Evolutionary conservation across 2,113 vertebrate genomes (phyloP).

Genomic region (Loxodonta africana): DNA sequence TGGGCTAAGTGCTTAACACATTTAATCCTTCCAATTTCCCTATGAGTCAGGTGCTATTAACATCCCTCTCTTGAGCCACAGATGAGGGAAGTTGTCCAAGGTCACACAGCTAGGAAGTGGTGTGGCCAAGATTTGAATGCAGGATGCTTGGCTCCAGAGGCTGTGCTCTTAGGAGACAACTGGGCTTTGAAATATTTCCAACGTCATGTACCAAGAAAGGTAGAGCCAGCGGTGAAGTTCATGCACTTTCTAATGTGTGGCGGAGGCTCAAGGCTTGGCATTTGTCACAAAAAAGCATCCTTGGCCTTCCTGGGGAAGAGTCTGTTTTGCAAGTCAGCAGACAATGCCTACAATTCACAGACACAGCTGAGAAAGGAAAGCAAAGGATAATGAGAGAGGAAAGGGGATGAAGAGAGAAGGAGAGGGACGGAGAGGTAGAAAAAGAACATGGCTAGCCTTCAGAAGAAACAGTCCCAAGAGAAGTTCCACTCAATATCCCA

Average conservation of each 20-base stretch:
- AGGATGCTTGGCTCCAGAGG: neutral
- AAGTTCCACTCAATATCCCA: neutral
- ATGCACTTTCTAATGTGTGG: neutral
- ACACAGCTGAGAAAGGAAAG: neutral
- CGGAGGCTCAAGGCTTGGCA: neutral
- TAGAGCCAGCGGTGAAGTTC: fast-evolving
- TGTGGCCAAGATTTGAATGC: neutral
- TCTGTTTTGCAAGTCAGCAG: conserved; percentile 49
- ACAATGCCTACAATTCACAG: conserved; percentile 5
- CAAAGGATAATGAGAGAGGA: neutral
- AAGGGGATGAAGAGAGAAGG: neutral
- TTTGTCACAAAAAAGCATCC: neutral
- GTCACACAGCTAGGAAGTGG: conserved; percentile 72
- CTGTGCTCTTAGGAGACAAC: neutral
- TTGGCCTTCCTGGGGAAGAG: conserved; percentile 2
- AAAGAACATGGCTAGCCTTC: neutral
- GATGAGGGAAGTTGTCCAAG: conserved; percentile 75
- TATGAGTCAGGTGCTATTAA: conserved; percentile 80
- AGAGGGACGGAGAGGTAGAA: neutral
- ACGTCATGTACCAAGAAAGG: neutral
- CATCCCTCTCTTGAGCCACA: conserved; percentile 68
- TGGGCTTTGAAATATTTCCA: neutral
- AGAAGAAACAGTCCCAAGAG: neutral
- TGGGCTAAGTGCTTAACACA: conserved; percentile 75
- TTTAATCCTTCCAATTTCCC: conserved; percentile 67